phyloP scores from a whole-genome alignment of 2,113 vertebrate species.

The Phalacrocorax brasilianus region DNA sequence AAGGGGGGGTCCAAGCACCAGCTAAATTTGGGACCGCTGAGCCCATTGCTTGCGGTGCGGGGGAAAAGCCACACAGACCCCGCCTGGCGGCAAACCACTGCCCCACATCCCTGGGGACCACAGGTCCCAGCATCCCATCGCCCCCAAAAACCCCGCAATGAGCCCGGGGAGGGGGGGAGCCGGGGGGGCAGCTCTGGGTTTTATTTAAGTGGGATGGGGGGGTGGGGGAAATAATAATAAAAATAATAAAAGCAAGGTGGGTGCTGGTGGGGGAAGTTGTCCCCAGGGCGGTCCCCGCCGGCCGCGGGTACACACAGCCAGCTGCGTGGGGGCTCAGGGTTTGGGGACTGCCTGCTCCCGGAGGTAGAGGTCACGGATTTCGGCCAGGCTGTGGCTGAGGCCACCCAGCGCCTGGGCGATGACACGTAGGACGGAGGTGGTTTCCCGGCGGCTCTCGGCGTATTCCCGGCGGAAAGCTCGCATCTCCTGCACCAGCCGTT shows the following conservation, averaged over 20 bases:
- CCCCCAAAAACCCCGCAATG: neutral
- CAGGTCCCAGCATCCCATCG: neutral
- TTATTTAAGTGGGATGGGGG: neutral
- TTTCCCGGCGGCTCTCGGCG: slow-evolving; percentile 35
- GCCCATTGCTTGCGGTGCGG: neutral
- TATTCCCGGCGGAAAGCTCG: slow-evolving; percentile 36
- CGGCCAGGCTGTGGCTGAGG: slow-evolving; percentile 9
- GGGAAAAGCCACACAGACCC: neutral
- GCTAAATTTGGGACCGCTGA: neutral
- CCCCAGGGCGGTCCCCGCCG: neutral
- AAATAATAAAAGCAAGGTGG: neutral
- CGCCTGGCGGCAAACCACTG: too few relatives aligned
- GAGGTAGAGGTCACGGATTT: slow-evolving; percentile 57
- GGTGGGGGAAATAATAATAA: neutral
- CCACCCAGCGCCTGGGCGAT: slow-evolving; percentile 22
- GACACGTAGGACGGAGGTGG: neutral
- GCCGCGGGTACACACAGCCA: neutral
- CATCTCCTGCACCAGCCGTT: slow-evolving; percentile 51
- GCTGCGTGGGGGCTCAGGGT: slow-evolving; percentile 33
- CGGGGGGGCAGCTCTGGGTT: neutral
- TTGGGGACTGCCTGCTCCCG: neutral
- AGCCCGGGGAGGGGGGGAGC: neutral
- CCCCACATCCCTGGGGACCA: neutral
- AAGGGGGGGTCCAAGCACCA: neutral
- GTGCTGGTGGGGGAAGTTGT: neutral